These are phyloP conservation scores for Bombus fervidus DNA, from an alignment of 1,140 invertebrate genomes.

Conservation along the genomic window DNA sequence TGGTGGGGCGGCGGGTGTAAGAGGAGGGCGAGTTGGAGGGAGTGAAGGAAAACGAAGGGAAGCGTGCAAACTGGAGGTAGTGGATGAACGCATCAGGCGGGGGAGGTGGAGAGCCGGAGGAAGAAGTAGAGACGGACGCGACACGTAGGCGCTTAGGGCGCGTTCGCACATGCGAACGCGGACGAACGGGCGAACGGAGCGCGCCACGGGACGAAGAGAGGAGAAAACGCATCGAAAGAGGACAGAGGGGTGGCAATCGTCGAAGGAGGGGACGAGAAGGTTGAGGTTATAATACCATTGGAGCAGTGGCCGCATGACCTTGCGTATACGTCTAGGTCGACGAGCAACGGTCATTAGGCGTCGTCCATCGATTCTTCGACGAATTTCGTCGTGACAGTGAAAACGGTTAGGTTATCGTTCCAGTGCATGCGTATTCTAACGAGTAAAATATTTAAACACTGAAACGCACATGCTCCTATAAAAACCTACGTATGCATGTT, in stretches of 20 bases:
- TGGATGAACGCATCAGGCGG: neutral
- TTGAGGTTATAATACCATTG: conserved; percentile 69
- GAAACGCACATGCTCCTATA: too few relatives aligned
- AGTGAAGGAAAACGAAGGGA: neutral
- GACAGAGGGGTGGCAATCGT: conserved; percentile 39
- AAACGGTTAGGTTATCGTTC: neutral
- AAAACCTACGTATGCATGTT: too few relatives aligned
- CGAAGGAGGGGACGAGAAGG: conserved; percentile 54
- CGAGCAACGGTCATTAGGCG: conserved; percentile 65
- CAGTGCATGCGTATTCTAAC: too few relatives aligned
- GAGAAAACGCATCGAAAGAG: conserved; percentile 28
- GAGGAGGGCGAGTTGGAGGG: neutral
- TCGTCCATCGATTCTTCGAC: conserved; percentile 47
- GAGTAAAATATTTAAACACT: too few relatives aligned
- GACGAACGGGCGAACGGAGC: neutral
- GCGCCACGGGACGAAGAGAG: conserved; percentile 24
- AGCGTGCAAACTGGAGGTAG: neutral
- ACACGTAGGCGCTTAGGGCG: conserved; percentile 53
- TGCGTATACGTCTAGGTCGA: conserved; percentile 70
- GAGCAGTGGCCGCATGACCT: conserved; percentile 70
- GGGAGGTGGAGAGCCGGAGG: neutral
- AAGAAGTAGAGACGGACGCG: neutral
- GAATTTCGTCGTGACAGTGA: conserved; percentile 45
- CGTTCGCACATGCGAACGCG: conserved; percentile 28
- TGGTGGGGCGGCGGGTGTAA: neutral